Evolutionary conservation across 1,140 invertebrate genomes (phyloP).

Genomic region (Eupristina koningsbergeri): DNA sequence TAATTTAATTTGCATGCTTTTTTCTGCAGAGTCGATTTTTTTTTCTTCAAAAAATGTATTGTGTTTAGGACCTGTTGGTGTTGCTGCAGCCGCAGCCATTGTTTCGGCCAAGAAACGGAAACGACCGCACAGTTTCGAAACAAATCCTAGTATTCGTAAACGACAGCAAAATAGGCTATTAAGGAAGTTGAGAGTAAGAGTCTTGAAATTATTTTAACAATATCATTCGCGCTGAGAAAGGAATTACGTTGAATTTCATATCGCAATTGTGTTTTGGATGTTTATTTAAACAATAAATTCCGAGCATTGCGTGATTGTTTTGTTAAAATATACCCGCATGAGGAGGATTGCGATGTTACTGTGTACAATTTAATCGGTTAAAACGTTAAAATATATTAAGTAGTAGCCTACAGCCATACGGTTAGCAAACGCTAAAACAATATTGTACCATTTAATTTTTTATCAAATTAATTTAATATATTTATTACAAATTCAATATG

Average conservation of each 20-base stretch:
- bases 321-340: neutral
- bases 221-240: neutral
- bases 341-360: neutral
- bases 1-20: constrained; percentile 40
- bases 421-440: too few species aligned
- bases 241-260: neutral
- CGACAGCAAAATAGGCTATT: constrained; percentile 95
- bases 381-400: neutral
- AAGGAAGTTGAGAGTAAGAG: constrained; percentile 85
- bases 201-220: neutral
- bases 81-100: constrained; percentile 96
- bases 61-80: constrained; percentile 89
- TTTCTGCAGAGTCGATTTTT: constrained; percentile 18
- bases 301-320: neutral
- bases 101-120: constrained; percentile 96
- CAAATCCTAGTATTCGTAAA: constrained; percentile 96
- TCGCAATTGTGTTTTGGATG: neutral
- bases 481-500: too few species aligned
- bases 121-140: constrained; percentile 96
- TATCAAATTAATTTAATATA: too few species aligned
- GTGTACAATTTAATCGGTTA: neutral
- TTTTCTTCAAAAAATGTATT: constrained; percentile 41
- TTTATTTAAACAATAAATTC: constrained; percentile 8
- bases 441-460: too few species aligned
- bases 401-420: neutral